Conservation (phyloP, 2,797 vertebrate genomes). For the Ispidina lecontei region DNA sequence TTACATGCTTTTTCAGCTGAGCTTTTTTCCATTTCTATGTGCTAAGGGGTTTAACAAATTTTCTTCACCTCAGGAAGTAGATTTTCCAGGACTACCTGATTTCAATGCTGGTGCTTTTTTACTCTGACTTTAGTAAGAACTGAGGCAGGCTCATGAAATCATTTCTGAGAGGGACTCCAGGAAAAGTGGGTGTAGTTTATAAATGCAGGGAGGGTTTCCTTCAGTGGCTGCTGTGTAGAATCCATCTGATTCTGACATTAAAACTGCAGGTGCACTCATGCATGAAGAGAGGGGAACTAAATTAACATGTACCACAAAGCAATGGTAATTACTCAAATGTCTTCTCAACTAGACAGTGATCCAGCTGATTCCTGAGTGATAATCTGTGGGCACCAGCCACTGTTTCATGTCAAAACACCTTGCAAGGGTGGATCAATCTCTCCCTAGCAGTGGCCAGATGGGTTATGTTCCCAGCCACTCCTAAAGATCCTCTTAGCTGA, state of each 20-base stretch:
- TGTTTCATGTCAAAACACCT: not conserved
- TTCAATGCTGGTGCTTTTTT: not conserved
- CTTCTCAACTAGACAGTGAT: not conserved
- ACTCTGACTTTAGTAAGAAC: not conserved
- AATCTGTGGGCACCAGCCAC: not conserved
- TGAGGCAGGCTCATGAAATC: not conserved
- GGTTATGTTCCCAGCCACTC: not conserved
- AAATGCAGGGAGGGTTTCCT: not conserved
- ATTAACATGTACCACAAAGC: not conserved
- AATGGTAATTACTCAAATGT: not conserved
- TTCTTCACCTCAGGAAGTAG: not conserved
- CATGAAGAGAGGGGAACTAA: not conserved
- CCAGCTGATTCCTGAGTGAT: not conserved
- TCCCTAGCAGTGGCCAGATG: not conserved
- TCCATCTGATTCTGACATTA: not conserved
- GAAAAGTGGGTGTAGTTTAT: not conserved
- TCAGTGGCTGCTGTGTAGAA: not conserved
- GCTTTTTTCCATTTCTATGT: not conserved
- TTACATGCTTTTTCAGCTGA: not conserved
- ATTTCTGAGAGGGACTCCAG: not conserved
- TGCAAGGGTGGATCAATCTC: not conserved
- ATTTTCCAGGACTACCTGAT: not conserved
- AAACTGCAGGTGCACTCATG: not conserved
- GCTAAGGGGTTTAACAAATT: not conserved
- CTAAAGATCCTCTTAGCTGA: slow-evolving; percentile 54